Percentiles rank a stretch among this genome's conserved stretches.
These are phyloP conservation scores for Nephrotoma guestfalica DNA, from an alignment of 2,888 invertebrate species.

Conservation along the genomic window DNA sequence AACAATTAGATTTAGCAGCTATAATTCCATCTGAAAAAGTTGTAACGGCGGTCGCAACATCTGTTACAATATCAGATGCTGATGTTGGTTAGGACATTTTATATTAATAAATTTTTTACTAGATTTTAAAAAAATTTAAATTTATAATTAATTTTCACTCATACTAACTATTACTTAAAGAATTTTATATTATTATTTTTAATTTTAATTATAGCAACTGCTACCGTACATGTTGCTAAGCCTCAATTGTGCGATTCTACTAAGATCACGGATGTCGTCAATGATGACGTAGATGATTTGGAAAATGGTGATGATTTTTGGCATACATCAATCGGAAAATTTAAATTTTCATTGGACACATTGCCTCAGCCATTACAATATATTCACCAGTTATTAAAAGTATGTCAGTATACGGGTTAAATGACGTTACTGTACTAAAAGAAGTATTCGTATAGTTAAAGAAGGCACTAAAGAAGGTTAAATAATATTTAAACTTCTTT, in stretches of 20 bases:
- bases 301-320: constrained; percentile 70
- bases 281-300: constrained; percentile 47
- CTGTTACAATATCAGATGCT: constrained; percentile 75
- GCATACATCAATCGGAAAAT: constrained; percentile 87
- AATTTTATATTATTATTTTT: not conserved
- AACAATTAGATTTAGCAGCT: constrained; percentile 77
- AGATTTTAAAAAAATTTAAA: not conserved
- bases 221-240: constrained; percentile 58
- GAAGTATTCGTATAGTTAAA: constrained; percentile 7
- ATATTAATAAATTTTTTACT: not conserved
- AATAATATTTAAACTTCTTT: not conserved
- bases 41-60: constrained; percentile 68
- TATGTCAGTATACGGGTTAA: constrained; percentile 10
- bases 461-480: not conserved
- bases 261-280: constrained; percentile 47
- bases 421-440: not conserved
- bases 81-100: constrained; percentile 55
- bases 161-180: not conserved
- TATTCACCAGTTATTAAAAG: constrained; percentile 73
- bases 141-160: not conserved
- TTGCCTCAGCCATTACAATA: constrained; percentile 86
- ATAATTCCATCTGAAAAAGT: constrained; percentile 64
- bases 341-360: constrained; percentile 78
- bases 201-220: constrained; percentile 36
- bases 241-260: constrained; percentile 43